Evolutionary conservation across 2,113 vertebrate genomes (phyloP).

Genomic region (Anolis carolinensis): DNA sequence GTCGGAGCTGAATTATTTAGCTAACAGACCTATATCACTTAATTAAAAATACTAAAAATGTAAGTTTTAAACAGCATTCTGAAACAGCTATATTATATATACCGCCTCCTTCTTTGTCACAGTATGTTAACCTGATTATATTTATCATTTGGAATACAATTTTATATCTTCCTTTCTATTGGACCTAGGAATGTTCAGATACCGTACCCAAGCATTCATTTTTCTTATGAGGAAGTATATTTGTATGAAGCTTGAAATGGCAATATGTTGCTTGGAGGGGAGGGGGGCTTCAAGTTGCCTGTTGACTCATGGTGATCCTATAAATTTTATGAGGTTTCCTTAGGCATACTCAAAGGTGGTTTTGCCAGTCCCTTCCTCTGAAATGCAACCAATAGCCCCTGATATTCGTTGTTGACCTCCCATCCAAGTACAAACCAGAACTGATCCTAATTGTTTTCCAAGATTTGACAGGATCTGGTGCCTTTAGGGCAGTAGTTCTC

Average conservation of each 20-base stretch:
- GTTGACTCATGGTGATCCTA: no score
- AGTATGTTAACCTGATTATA: background rate
- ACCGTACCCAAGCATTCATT: background rate
- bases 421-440: no score
- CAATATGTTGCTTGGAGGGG: no score
- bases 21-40: background rate
- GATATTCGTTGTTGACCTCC: no score
- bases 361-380: no score
- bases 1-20: slow-evolving; percentile 20
- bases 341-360: no score
- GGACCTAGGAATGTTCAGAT: background rate
- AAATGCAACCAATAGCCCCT: no score
- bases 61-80: slow-evolving; percentile 17
- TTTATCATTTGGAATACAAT: background rate
- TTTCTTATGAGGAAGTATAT: background rate
- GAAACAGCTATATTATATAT: background rate
- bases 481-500: no score
- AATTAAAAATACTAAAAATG: background rate
- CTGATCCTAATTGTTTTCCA: no score
- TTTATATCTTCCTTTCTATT: background rate
- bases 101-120: background rate
- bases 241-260: background rate
- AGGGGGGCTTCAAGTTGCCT: no score
- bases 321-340: no score
- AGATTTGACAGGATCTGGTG: no score